Conservation (phyloP, 2,888 invertebrate species). For the Drosophila conformis region DNA sequence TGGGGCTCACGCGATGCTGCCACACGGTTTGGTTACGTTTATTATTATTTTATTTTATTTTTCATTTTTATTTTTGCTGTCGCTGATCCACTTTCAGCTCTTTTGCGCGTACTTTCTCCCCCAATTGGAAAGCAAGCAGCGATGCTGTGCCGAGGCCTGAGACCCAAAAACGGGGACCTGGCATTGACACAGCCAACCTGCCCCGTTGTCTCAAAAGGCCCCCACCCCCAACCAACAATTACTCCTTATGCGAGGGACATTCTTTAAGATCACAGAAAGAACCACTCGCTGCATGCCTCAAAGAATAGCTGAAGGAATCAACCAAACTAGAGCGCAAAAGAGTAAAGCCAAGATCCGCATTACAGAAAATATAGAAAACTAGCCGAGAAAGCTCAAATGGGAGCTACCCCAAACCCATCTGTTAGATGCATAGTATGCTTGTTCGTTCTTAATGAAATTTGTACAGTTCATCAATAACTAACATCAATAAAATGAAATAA, state of each 20-base stretch:
- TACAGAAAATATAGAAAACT: neutral
- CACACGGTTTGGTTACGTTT: constrained; percentile 81
- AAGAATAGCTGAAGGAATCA: neutral
- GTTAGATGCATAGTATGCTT: neutral
- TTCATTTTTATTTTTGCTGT: constrained; percentile 35
- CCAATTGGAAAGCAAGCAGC: constrained; percentile 75
- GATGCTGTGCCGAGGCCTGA: constrained; percentile 22
- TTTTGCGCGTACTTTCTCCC: constrained; percentile 79
- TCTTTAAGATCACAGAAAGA: constrained; percentile 10
- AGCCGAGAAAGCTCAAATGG: neutral
- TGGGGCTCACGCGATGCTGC: constrained; percentile 76
- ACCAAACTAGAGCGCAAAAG: neutral
- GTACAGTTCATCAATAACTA: neutral
- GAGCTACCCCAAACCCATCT: neutral
- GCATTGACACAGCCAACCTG: constrained; percentile 34
- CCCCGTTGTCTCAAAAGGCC: constrained; percentile 9
- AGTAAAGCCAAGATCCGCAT: neutral
- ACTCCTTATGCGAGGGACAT: constrained; percentile 24
- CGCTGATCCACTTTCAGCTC: constrained; percentile 79
- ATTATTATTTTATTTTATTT: constrained; percentile 61
- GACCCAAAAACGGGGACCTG: constrained; percentile 34
- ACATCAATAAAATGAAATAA: neutral
- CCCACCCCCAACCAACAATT: neutral
- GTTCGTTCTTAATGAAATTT: neutral
- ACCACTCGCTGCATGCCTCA: neutral